A percentile compares a stretch with the other conserved stretches of the same genome.
phyloP scores from a whole-genome alignment of 2,888 invertebrate species.

The Agrochola lota region DNA sequence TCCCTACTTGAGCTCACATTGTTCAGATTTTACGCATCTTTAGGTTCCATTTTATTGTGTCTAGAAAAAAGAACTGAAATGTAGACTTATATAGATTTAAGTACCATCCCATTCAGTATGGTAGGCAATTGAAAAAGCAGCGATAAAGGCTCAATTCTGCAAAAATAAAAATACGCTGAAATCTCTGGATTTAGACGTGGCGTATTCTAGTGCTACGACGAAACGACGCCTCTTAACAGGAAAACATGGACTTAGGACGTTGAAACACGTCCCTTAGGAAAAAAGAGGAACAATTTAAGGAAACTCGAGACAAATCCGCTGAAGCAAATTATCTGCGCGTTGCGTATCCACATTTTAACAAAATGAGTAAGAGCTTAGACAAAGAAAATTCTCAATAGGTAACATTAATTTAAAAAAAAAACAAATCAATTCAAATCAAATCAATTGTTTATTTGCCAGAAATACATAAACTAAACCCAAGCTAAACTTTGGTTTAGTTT shows the following conservation, averaged over 20 bases:
- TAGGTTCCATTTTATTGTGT: conserved; percentile 26
- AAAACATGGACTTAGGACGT: conserved; percentile 56
- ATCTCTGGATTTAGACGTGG: conserved; percentile 47
- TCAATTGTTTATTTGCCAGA: no score
- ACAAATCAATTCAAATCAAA: no score
- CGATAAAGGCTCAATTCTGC: conserved; percentile 40
- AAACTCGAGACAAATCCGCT: conserved; percentile 34
- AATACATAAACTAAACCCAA: no score
- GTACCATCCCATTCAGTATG: conserved; percentile 28
- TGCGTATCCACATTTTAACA: conserved; percentile 39
- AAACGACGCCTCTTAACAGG: conserved; percentile 54
- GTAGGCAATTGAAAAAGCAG: conserved; percentile 54
- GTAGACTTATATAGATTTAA: conserved; percentile 26
- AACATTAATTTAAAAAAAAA: no score
- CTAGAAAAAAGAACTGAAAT: conserved; percentile 21
- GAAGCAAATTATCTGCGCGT: conserved; percentile 48
- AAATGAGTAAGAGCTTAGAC: conserved; percentile 19
- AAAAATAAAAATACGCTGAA: conserved; percentile 47
- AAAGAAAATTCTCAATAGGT: conserved; percentile 4
- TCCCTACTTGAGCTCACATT: conserved; percentile 18
- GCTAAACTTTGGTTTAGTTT: no score
- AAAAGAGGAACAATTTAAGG: conserved; percentile 50
- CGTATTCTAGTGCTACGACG: conserved; percentile 41
- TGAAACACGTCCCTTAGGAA: conserved; percentile 57
- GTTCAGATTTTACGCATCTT: conserved; percentile 18